Evolutionary conservation across 2,888 invertebrate species (phyloP).

Genomic region (Drosophila fungiperda): DNA sequence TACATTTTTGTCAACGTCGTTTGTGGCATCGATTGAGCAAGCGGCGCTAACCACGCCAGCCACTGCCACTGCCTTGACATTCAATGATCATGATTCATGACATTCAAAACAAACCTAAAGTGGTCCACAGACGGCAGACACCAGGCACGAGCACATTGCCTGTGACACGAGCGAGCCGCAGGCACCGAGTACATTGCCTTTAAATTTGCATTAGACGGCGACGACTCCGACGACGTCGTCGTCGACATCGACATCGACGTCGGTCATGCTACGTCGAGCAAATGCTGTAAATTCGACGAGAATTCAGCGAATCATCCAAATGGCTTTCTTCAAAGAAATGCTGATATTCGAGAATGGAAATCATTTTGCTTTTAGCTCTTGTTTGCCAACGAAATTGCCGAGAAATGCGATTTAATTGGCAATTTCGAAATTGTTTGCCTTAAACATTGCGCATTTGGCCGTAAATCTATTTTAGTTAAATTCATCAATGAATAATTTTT

Average conservation of each 20-base stretch:
- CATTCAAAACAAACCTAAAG: constrained; percentile 77
- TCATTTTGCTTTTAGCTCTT: background rate
- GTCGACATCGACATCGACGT: constrained; percentile 2
- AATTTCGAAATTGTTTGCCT: constrained; percentile 1
- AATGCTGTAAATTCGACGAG: background rate
- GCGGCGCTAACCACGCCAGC: constrained; percentile 54
- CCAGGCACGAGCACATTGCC: background rate
- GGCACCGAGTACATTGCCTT: constrained; percentile 54
- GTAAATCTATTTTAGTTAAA: constrained; percentile 18
- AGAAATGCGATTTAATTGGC: background rate
- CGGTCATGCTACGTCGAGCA: constrained; percentile 33
- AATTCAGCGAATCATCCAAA: constrained; percentile 28
- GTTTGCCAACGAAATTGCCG: background rate
- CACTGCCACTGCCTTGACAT: constrained; percentile 45
- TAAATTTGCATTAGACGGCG: constrained; percentile 37
- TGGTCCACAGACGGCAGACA: constrained; percentile 40
- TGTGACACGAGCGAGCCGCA: constrained; percentile 5
- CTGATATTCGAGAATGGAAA: background rate
- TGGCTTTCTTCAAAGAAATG: background rate
- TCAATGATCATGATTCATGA: constrained; percentile 81
- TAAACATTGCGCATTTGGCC: constrained; percentile 4
- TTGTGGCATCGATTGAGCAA: constrained; percentile 60
- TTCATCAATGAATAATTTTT: constrained; percentile 10
- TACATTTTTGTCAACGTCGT: constrained; percentile 69
- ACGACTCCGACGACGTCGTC: constrained; percentile 5